A percentile compares a stretch with the other conserved stretches of the same genome.
Evolutionary conservation across 2,888 invertebrate genomes (phyloP).

Genomic region (Orthonevra nobilis): DNA sequence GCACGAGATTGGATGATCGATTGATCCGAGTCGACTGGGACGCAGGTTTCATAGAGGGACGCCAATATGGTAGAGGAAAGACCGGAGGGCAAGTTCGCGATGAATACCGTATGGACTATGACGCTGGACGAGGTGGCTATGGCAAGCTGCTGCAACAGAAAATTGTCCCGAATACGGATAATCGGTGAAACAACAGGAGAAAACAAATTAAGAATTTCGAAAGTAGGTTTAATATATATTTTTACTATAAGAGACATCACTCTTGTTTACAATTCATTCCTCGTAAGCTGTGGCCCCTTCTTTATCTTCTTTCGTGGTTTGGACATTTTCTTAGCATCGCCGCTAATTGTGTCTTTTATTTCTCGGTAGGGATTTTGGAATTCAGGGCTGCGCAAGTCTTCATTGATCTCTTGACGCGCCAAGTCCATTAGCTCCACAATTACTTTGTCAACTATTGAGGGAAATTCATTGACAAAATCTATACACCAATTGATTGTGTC

Average conservation of each 20-base stretch:
- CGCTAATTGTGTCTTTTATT: neutral
- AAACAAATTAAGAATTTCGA: constrained; percentile 34
- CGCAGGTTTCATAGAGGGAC: constrained; percentile 98
- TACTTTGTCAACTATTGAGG: constrained; percentile 69
- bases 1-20: constrained; percentile 97
- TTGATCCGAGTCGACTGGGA: constrained; percentile 99
- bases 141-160: constrained; percentile 96
- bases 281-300: constrained; percentile 35
- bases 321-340: neutral
- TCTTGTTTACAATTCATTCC: constrained; percentile 32
- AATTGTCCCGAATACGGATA: constrained; percentile 84
- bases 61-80: constrained; percentile 98
- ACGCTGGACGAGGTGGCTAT: constrained; percentile 97
- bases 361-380: constrained; percentile 51
- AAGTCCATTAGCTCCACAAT: constrained; percentile 69
- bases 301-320: constrained; percentile 30
- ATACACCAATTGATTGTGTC: constrained; percentile 71
- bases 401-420: constrained; percentile 71
- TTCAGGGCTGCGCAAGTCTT: constrained; percentile 52
- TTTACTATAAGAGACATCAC: constrained; percentile 18
- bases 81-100: constrained; percentile 99
- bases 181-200: constrained; percentile 71
- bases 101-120: constrained; percentile 98
- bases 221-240: constrained; percentile 64
- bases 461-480: constrained; percentile 65